Evolutionary conservation across 2,888 invertebrate species (phyloP).

Genomic region (Clivina fossor): DNA sequence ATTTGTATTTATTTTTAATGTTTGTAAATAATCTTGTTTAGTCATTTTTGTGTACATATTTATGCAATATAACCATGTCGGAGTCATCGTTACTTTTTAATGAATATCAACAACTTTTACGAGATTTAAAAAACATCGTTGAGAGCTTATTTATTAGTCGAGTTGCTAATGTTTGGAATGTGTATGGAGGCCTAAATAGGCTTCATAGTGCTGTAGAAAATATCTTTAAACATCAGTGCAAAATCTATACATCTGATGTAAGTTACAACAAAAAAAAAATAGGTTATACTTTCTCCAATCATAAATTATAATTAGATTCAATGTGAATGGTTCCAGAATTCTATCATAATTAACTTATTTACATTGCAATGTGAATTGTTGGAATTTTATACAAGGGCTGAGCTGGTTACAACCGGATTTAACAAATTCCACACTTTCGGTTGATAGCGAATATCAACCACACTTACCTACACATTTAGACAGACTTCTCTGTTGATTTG

Average conservation of each 20-base stretch:
- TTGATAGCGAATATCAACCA: slow-evolving; percentile 52
- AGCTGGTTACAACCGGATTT: slow-evolving; percentile 62
- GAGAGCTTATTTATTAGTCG: slow-evolving; percentile 60
- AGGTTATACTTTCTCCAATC: slow-evolving; percentile 21
- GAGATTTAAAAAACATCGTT: slow-evolving; percentile 59
- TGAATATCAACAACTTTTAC: slow-evolving; percentile 56
- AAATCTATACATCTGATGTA: slow-evolving; percentile 52
- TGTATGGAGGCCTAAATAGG: slow-evolving; percentile 61
- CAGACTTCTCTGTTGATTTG: too few species aligned
- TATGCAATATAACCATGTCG: slow-evolving; percentile 7
- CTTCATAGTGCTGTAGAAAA: slow-evolving; percentile 58
- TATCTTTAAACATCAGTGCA: slow-evolving; percentile 62
- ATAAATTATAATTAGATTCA: slow-evolving; percentile 12
- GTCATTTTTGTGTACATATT: slow-evolving; percentile 10
- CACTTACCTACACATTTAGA: slow-evolving; percentile 54
- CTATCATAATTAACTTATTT: not conserved
- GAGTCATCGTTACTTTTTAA: slow-evolving; percentile 32
- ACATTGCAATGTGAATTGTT: slow-evolving; percentile 59
- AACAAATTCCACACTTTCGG: slow-evolving; percentile 55
- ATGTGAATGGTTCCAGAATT: not conserved
- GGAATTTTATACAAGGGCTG: slow-evolving; percentile 61
- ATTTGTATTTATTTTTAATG: slow-evolving; percentile 8
- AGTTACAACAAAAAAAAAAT: slow-evolving; percentile 42
- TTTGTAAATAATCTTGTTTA: slow-evolving; percentile 17
- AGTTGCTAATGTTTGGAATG: slow-evolving; percentile 62